Conservation (phyloP, 1,140 invertebrate species). For the Oryctes rhinoceros region DNA sequence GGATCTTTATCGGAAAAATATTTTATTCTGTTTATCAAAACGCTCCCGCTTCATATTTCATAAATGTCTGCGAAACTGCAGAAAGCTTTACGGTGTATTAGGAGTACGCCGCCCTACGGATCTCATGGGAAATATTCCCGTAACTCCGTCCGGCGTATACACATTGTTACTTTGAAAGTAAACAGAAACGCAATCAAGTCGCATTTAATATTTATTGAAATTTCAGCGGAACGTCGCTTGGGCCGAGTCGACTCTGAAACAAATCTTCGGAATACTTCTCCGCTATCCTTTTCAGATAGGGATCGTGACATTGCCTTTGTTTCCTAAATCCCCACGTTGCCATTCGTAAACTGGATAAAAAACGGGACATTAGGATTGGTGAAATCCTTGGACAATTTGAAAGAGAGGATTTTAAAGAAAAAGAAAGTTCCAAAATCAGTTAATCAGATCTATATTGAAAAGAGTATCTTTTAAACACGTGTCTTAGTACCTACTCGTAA, state of each 20-base stretch:
- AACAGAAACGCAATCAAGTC: slow-evolving; percentile 32
- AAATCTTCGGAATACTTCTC: slow-evolving; percentile 20
- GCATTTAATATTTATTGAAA: slow-evolving; percentile 38
- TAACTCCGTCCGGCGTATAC: background rate
- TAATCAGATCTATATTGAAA: too few relatives aligned
- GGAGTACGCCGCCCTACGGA: background rate
- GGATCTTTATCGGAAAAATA: background rate
- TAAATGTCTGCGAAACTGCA: slow-evolving; percentile 8
- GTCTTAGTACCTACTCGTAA: too few relatives aligned
- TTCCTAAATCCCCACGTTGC: background rate
- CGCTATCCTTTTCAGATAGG: slow-evolving; percentile 2
- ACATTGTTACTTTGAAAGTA: slow-evolving; percentile 33
- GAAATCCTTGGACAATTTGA: too few relatives aligned
- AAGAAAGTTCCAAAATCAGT: too few relatives aligned
- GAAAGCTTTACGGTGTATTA: slow-evolving; percentile 7
- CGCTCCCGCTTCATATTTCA: background rate
- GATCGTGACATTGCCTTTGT: slow-evolving; percentile 23
- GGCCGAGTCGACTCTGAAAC: background rate
- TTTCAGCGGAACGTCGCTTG: slow-evolving; percentile 12
- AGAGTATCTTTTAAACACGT: too few relatives aligned
- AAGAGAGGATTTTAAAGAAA: too few relatives aligned
- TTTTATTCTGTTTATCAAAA: background rate
- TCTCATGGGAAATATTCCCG: slow-evolving; percentile 18
- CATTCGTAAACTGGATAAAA: too few relatives aligned
- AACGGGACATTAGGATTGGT: too few relatives aligned